Conservation (phyloP, 2,797 vertebrate species). For the Iguana delicatissima region DNA sequence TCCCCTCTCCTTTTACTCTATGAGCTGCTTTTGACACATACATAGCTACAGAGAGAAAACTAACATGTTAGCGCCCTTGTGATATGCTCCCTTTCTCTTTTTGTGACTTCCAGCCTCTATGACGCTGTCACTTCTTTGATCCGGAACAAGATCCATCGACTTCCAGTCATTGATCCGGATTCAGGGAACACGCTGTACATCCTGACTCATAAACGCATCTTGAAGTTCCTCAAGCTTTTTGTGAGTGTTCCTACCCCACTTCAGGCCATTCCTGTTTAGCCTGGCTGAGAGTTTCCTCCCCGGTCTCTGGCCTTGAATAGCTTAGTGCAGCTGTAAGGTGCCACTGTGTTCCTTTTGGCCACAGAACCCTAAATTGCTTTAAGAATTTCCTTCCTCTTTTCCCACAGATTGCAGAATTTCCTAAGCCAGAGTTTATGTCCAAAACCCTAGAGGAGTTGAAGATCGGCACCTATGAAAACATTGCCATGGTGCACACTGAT, state of each 20-base stretch:
- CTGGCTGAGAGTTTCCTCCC: neutral
- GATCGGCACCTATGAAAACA: slow-evolving; percentile 94
- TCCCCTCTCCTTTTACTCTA: neutral
- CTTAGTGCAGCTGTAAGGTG: neutral
- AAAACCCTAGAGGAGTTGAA: slow-evolving; percentile 89
- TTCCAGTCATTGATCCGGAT: slow-evolving; percentile 95
- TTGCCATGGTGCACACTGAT: slow-evolving; percentile 91
- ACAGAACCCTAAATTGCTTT: neutral
- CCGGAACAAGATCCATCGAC: slow-evolving; percentile 96
- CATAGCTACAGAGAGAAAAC: neutral
- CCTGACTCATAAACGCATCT: slow-evolving; percentile 98
- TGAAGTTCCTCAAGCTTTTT: slow-evolving; percentile 98
- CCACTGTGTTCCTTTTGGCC: neutral
- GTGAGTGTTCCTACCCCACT: slow-evolving; percentile 81
- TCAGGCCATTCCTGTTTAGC: neutral
- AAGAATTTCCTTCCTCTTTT: slow-evolving; percentile 29
- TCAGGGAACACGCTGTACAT: slow-evolving; percentile 98
- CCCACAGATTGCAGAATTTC: slow-evolving; percentile 94
- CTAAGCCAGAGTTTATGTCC: slow-evolving; percentile 91
- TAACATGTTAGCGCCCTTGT: neutral
- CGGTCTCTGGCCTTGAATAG: neutral
- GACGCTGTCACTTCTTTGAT: slow-evolving; percentile 96
- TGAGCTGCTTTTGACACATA: neutral
- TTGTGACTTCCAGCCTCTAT: slow-evolving; percentile 84
- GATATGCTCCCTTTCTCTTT: neutral